These are phyloP conservation scores for Leptodirus hochenwartii DNA, from an alignment of 2,888 invertebrate genomes.

Conservation along the genomic window DNA sequence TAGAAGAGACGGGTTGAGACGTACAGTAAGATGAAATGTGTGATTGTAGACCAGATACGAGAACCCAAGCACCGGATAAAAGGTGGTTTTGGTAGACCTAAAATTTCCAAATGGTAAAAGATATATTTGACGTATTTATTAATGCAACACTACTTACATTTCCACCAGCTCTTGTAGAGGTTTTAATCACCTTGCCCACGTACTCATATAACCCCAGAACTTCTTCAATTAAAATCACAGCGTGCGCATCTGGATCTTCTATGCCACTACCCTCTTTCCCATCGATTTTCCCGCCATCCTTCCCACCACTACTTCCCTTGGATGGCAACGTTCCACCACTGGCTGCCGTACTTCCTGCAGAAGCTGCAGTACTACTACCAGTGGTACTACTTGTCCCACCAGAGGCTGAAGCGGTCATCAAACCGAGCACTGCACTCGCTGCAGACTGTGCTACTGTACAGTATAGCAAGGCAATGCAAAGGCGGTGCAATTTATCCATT, in stretches of 20 bases:
- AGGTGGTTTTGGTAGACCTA: constrained; percentile 78
- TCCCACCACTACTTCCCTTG: too few relatives aligned
- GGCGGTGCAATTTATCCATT: constrained; percentile 59
- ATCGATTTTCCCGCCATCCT: too few relatives aligned
- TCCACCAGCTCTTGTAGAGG: constrained; percentile 73
- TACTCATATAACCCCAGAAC: constrained; percentile 70
- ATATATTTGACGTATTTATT: constrained; percentile 3
- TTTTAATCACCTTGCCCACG: constrained; percentile 62
- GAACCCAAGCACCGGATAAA: constrained; percentile 73
- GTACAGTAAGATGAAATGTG: constrained; percentile 51
- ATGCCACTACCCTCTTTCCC: too few relatives aligned
- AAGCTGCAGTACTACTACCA: too few relatives aligned
- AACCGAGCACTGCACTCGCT: constrained; percentile 38
- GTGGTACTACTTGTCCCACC: constrained; percentile 19
- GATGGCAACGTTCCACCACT: too few relatives aligned
- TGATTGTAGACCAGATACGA: constrained; percentile 73
- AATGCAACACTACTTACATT: constrained; percentile 43
- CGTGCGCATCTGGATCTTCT: constrained; percentile 64
- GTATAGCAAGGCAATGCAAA: constrained; percentile 71
- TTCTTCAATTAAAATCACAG: constrained; percentile 71
- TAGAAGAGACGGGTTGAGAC: constrained; percentile 19
- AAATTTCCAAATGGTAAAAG: constrained; percentile 2
- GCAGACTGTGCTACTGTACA: constrained; percentile 57
- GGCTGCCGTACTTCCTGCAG: too few relatives aligned
- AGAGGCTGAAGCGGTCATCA: constrained; percentile 34